A percentile compares a stretch with the other conserved stretches of the same genome.
These are phyloP conservation scores for Chaitophorus viminalis DNA, from an alignment of 2,888 invertebrate species.

Conservation along the genomic window DNA sequence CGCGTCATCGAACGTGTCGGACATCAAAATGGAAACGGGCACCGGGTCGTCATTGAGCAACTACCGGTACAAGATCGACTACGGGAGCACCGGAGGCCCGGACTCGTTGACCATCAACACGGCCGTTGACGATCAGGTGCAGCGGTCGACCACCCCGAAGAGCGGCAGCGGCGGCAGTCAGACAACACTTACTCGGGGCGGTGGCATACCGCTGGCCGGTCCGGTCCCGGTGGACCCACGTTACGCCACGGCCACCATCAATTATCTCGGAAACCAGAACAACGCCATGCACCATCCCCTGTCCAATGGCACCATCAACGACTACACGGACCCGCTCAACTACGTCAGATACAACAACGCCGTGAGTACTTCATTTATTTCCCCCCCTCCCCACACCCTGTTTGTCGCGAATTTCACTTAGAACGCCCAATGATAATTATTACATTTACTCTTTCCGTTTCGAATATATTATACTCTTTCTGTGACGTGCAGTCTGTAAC, in stretches of 20 bases:
- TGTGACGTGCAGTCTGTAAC: too few relatives aligned
- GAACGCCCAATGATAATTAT: too few relatives aligned
- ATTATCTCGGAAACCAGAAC: conserved; percentile 51
- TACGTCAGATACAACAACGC: conserved; percentile 29
- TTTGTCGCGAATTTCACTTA: too few relatives aligned
- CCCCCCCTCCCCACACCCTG: too few relatives aligned
- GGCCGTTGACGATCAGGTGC: conserved; percentile 67
- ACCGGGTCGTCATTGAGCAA: conserved; percentile 80
- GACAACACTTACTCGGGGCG: conserved; percentile 68
- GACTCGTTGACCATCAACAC: conserved; percentile 63
- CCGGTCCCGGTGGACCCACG: conserved; percentile 73
- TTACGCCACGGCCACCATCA: conserved; percentile 64
- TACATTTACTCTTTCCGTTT: too few relatives aligned
- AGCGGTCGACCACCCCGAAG: conserved; percentile 64
- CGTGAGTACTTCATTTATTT: neutral
- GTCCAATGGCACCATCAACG: conserved; percentile 11
- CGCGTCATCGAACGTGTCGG: conserved; percentile 90
- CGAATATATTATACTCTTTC: too few relatives aligned
- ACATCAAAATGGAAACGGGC: conserved; percentile 87
- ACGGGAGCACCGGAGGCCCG: conserved; percentile 70
- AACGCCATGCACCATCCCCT: conserved; percentile 3
- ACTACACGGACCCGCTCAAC: conserved; percentile 44
- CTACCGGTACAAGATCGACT: conserved; percentile 67
- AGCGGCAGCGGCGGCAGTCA: conserved; percentile 72
- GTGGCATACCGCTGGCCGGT: conserved; percentile 76